phyloP scores from a whole-genome alignment of 2,888 invertebrate species.

The Brenthis daphne region DNA sequence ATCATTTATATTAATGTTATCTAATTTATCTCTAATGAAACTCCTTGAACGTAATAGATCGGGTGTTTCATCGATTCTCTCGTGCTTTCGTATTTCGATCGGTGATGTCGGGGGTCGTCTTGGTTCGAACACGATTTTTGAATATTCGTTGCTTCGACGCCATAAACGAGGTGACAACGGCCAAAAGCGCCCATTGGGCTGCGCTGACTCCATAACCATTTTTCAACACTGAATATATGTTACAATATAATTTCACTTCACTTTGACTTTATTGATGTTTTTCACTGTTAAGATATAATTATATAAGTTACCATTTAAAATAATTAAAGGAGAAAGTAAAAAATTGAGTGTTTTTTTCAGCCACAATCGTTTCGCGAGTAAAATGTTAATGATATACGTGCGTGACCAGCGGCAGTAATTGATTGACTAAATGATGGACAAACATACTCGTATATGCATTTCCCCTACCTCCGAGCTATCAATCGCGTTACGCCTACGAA shows the following conservation, averaged over 20 bases:
- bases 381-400: conserved; percentile 46
- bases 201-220: conserved; percentile 77
- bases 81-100: conserved; percentile 58
- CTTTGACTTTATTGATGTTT: conserved; percentile 60
- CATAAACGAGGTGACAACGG: conserved; percentile 74
- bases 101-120: conserved; percentile 69
- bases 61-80: conserved; percentile 58
- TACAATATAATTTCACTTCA: conserved; percentile 15
- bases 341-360: conserved; percentile 2
- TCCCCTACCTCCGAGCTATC: conserved; percentile 50
- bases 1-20: conserved; percentile 66
- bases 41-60: conserved; percentile 65
- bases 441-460: conserved; percentile 49
- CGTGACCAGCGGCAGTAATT: conserved; percentile 50
- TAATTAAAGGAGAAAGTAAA: not conserved
- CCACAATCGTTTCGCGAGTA: not conserved
- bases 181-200: conserved; percentile 72
- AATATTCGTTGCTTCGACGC: conserved; percentile 75
- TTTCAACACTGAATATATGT: conserved; percentile 38
- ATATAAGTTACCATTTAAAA: conserved; percentile 1
- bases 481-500: conserved; percentile 54
- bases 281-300: conserved; percentile 15
- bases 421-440: conserved; percentile 54
- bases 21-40: conserved; percentile 60
- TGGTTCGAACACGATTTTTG: conserved; percentile 76